Percentiles rank a stretch among this genome's conserved stretches.
Conservation (phyloP, 2,113 vertebrate genomes). For the Solenodon paradoxus region DNA sequence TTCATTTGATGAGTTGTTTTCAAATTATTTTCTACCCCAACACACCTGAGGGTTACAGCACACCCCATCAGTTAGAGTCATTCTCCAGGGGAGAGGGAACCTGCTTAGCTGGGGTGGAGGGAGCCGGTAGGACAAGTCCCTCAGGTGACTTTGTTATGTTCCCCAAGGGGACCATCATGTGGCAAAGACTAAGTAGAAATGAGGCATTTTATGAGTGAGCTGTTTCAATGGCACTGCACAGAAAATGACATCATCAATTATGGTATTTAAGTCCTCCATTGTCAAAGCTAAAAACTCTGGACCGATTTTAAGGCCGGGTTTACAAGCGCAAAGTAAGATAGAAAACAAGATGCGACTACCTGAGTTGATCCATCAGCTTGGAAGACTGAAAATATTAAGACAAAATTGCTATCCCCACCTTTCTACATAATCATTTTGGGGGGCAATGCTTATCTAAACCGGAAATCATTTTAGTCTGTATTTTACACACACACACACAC, state of each 20-base stretch:
- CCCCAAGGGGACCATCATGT: not conserved
- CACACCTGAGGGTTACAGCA: not conserved
- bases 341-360: not conserved
- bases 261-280: conserved; percentile 42
- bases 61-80: not conserved
- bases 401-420: not conserved
- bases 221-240: not conserved
- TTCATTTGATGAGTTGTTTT: conserved; percentile 37
- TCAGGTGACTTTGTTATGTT: not conserved
- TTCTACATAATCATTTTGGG: not conserved
- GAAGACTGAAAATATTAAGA: not conserved
- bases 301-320: not conserved
- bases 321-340: not conserved
- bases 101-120: not conserved
- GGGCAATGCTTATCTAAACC: not conserved
- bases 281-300: conserved; percentile 19
- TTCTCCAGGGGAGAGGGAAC: not conserved
- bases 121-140: not conserved
- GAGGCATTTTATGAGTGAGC: conserved; percentile 67
- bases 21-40: conserved; percentile 12
- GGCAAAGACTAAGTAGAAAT: conserved; percentile 65
- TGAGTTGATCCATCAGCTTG: not conserved
- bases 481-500: not conserved
- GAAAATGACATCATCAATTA: conserved; percentile 71
- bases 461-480: not conserved